Evolutionary conservation across 2,113 vertebrate species (phyloP).

Genomic region (Lampris incognitus): DNA sequence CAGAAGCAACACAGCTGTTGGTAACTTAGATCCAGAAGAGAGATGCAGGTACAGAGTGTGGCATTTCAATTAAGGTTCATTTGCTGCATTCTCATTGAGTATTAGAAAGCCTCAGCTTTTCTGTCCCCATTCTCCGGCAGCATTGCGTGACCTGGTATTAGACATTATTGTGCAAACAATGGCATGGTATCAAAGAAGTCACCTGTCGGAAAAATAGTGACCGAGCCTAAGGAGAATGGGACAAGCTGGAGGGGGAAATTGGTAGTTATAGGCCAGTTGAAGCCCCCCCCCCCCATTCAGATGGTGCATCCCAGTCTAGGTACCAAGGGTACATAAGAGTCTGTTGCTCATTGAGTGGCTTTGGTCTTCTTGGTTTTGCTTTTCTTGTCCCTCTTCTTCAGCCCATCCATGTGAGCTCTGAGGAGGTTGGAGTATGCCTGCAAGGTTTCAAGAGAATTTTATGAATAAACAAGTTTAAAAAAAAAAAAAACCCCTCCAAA

Average conservation of each 20-base stretch:
- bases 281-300: conserved; percentile 33
- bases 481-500: not conserved
- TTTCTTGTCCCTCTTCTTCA: conserved; percentile 99
- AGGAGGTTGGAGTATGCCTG: conserved; percentile 98
- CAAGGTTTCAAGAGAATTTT: not conserved
- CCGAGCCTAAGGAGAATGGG: conserved; percentile 32
- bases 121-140: conserved; percentile 47
- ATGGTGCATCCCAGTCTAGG: conserved; percentile 50
- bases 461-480: not conserved
- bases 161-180: conserved; percentile 55
- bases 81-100: conserved; percentile 27
- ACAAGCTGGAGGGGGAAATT: not conserved
- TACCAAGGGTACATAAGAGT: conserved; percentile 51
- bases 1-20: conserved; percentile 5
- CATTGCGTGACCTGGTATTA: conserved; percentile 50
- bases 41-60: not conserved
- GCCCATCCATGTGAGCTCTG: conserved; percentile 97
- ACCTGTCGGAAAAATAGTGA: conserved; percentile 41
- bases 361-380: conserved; percentile 98
- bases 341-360: conserved; percentile 89
- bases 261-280: conserved; percentile 5
- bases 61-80: conserved; percentile 16
- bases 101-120: conserved; percentile 38
- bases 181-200: conserved; percentile 59
- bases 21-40: conserved; percentile 32